Evolutionary conservation across 2,888 invertebrate genomes (phyloP), one percentile per base, ranked within the genome.

Genomic region (Taphrorychus bicolor): DNA sequence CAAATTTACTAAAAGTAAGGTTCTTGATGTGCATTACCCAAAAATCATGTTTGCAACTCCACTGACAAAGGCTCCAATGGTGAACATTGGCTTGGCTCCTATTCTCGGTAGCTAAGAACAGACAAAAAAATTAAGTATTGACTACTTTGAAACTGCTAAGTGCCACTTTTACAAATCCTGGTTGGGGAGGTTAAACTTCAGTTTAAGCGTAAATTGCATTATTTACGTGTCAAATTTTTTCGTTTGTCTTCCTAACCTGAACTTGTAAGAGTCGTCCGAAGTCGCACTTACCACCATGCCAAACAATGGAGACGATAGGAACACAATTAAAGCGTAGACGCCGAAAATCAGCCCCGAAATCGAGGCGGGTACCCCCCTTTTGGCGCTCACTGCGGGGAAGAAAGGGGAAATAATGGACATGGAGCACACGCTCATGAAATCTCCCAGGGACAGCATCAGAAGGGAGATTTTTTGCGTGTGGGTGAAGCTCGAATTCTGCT

Each of bases 331-430:
- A 3, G 92, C 91, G 78, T 91, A 92, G 75, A 89, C 88, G 76
- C 91, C 91, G 80, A 92, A 92, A 5, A 93, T 89, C 72, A 91
- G 84, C 1, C 92, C 92, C 48, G 89, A 87, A 76, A 87, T 84
- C 0, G 90, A 87, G 72, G 88, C 86, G 0, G 88, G 85, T 76
- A 91, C 86, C n/a, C 91, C 91, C 79, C 91, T 91, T 21, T 79
- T 79, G 1, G 85, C 82, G n/a, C 91, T 91, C 84, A 91, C 91
- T 70, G 86, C 82, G 0, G 91, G 91, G 79, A 91, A 92, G 82
- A 92, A 92, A 0, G 92, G 92, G 3, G 91, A 91, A 86, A 92
- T 88, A 65, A 92, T 88, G 53, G 91, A 91, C 89, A 91, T 90
- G 14, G 89, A 88, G 73, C 90, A 89, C 80, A 89, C 91, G 76